Conservation (phyloP, 2,113 vertebrate species). For the Paracanthobrama guichenoti region DNA sequence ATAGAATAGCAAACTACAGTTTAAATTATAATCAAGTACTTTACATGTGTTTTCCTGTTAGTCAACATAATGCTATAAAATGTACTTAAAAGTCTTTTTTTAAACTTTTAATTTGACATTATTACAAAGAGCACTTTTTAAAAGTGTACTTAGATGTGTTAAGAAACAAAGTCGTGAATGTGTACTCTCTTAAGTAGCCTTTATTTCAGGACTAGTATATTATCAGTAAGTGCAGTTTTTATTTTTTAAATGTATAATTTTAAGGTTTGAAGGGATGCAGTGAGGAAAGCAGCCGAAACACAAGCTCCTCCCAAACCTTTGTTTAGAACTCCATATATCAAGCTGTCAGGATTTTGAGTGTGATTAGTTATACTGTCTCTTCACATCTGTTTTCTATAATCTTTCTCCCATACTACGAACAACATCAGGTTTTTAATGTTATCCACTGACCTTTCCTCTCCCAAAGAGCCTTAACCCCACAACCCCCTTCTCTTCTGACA, state of each 20-base stretch:
- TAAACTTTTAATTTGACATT: too few species aligned
- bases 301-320: not conserved
- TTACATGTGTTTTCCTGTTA: not conserved
- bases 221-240: not conserved
- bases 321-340: not conserved
- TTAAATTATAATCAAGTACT: not conserved
- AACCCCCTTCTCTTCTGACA: slow-evolving; percentile 1
- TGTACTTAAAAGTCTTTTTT: not conserved
- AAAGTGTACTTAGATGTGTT: not conserved
- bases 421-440: slow-evolving; percentile 31
- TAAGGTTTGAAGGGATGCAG: not conserved
- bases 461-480: not conserved
- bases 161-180: not conserved
- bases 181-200: not conserved
- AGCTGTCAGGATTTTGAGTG: not conserved
- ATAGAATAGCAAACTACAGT: not conserved
- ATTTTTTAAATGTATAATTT: not conserved
- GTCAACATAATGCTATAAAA: not conserved
- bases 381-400: slow-evolving; percentile 34
- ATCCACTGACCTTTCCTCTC: slow-evolving; percentile 25
- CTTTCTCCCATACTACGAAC: not conserved
- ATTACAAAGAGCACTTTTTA: not conserved
- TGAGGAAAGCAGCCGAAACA: not conserved
- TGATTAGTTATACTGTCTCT: slow-evolving; percentile 10
- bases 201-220: not conserved